phyloP scores from a whole-genome alignment of 2,797 vertebrate genomes.

The Calcarius lapponicus region DNA sequence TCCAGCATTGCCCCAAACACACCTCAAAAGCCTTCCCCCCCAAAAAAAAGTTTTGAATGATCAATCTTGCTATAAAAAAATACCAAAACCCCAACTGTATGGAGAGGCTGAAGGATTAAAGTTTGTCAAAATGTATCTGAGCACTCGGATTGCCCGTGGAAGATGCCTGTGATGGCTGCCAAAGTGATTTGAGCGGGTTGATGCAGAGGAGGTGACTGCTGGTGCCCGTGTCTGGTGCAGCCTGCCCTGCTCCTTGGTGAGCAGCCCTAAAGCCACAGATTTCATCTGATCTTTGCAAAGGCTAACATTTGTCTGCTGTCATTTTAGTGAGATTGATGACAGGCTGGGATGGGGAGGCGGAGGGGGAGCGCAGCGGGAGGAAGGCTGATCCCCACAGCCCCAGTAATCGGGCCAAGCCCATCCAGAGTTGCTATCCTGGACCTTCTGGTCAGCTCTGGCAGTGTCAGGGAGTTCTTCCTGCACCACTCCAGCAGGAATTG shows the following conservation, averaged over 20 bases:
- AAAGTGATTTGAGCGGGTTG: slow-evolving; percentile 70
- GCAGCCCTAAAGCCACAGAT: slow-evolving; percentile 92
- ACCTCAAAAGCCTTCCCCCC: neutral
- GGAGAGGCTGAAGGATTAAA: slow-evolving; percentile 41
- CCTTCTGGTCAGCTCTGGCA: slow-evolving; percentile 19
- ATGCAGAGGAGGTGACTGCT: slow-evolving; percentile 74
- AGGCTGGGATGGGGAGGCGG: slow-evolving; percentile 80
- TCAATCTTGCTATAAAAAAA: neutral
- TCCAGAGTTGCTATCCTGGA: slow-evolving; percentile 43
- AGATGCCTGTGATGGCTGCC: slow-evolving; percentile 69
- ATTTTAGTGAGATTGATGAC: slow-evolving; percentile 99
- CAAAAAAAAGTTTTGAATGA: neutral
- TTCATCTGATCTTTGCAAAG: slow-evolving; percentile 99
- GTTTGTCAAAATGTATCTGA: slow-evolving; percentile 84
- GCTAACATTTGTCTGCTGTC: slow-evolving; percentile 99
- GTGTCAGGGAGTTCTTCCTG: slow-evolving; percentile 2
- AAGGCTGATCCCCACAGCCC: slow-evolving; percentile 68
- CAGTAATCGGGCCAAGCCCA: slow-evolving; percentile 34
- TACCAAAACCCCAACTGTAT: neutral
- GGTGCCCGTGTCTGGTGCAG: slow-evolving; percentile 74
- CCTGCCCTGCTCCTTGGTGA: slow-evolving; percentile 80
- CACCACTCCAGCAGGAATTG: slow-evolving; percentile 52
- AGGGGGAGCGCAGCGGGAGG: slow-evolving; percentile 54
- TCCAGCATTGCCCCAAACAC: fast-evolving
- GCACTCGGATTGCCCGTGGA: slow-evolving; percentile 53